Conservation (phyloP, 2,113 vertebrate species). For the Climacteris rufus region DNA sequence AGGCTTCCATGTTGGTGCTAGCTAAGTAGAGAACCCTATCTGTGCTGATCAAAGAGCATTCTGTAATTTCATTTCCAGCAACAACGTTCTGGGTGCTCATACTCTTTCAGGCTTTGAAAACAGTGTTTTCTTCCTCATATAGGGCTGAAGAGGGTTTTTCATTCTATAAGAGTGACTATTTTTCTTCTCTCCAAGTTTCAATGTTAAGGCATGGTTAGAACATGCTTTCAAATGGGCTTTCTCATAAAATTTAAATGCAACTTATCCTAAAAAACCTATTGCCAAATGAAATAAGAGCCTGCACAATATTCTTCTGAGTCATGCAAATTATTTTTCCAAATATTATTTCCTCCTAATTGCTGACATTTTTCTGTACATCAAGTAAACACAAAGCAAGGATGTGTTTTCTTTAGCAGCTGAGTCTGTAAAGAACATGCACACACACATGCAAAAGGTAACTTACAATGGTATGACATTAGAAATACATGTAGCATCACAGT, state of each 20-base stretch:
- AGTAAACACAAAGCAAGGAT: slow-evolving; percentile 39
- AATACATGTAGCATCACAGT: slow-evolving; percentile 54
- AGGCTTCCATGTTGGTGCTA: not conserved
- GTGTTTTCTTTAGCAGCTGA: slow-evolving; percentile 54
- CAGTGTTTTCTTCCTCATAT: slow-evolving; percentile 3
- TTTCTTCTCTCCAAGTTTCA: not conserved
- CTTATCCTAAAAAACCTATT: not conserved
- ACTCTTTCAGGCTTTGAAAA: not conserved
- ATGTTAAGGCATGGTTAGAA: not conserved
- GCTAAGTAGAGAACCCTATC: not conserved
- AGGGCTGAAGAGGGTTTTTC: not conserved
- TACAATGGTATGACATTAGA: slow-evolving; percentile 68
- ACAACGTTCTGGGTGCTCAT: not conserved
- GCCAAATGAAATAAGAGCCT: not conserved
- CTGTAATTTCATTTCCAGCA: not conserved
- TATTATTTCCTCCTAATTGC: slow-evolving; percentile 22
- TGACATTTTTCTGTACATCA: slow-evolving; percentile 43
- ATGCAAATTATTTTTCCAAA: slow-evolving; percentile 30
- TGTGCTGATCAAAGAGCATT: not conserved
- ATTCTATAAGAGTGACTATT: not conserved
- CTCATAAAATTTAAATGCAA: not conserved
- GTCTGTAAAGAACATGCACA: not conserved
- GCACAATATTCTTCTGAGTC: not conserved
- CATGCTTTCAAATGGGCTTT: not conserved
- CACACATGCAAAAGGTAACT: not conserved